A percentile compares a stretch with the other conserved stretches of the same genome.
Evolutionary conservation across 2,797 vertebrate species (phyloP).

Genomic region (Uromys caudimaculatus): DNA sequence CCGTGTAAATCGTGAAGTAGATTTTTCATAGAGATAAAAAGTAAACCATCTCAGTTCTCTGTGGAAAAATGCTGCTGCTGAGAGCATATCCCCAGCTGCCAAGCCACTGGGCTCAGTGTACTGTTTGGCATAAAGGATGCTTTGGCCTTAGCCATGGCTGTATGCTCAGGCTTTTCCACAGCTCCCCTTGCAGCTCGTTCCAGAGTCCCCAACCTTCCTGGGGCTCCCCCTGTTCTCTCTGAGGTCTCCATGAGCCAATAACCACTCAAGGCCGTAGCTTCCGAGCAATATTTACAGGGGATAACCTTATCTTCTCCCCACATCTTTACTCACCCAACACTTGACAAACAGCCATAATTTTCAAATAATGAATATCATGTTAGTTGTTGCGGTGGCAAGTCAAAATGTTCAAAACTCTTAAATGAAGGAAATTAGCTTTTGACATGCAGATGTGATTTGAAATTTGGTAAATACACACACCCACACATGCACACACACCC

Average conservation of each 20-base stretch:
- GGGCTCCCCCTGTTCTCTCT: neutral
- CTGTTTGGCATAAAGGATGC: neutral
- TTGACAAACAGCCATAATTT: neutral
- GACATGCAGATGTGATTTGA: neutral
- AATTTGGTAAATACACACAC: neutral
- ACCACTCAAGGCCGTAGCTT: neutral
- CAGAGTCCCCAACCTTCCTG: neutral
- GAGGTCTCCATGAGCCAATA: accelerated
- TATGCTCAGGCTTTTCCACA: too few species aligned
- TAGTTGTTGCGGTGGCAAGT: neutral
- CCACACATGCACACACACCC: accelerated
- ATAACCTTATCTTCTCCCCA: neutral
- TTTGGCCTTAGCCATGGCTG: neutral
- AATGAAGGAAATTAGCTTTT: neutral
- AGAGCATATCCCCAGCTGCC: neutral
- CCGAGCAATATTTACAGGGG: neutral
- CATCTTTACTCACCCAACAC: neutral
- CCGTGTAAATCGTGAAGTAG: neutral
- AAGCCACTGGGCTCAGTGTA: accelerated
- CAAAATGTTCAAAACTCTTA: neutral
- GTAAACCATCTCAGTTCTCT: conserved; percentile 20
- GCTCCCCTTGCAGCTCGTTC: accelerated
- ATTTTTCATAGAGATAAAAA: conserved; percentile 41
- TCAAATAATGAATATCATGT: neutral
- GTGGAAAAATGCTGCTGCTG: neutral